Evolutionary conservation across 1,140 invertebrate genomes (phyloP), one percentile per base, ranked within the genome.

Genomic region (Eurosta solidaginis): DNA sequence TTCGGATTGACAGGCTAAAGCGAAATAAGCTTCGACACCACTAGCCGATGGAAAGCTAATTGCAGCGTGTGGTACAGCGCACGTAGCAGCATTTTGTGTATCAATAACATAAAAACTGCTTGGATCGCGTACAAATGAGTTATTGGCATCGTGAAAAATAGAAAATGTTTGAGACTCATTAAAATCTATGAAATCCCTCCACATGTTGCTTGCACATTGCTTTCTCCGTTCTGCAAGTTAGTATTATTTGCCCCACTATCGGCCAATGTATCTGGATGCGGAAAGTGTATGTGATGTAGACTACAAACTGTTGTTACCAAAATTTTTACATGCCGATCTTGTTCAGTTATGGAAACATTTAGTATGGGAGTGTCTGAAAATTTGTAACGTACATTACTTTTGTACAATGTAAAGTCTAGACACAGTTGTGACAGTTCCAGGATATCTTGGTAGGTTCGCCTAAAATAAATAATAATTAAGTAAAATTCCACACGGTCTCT

Each of bases 341-440:
- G 91, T 88, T 95, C 96, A 83, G 93, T 93, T 79, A 96, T 92
- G 54, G 92, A 92, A 74, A 93, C 94, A 84, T 95, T 92, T 3
- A 97, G 89, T 76, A 96, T 91, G 3, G 96, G 94, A 0, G 95
- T 94, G 79, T 97, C 96, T 10, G 93, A 93, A 86, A 97, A 97
- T 82, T 93, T 93, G 81, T 95, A 94, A 80, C 93, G 91, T 9
- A 98, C 89, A 85, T 93, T 91, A 82, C 93, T 93, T 44, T 92
- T 92, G 52, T 90, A 89, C 17, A 98, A 88, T 86, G 95, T 94
- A 33, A 95, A 88, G 86, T 97, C 96, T 49, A 98, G 88, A 82
- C 95, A 96, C 73, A 96, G 91, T 88, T 98, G 96, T n/a, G 94
- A 92, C 29, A 98, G 88, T 89, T 98, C 96, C 59, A 98, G 89